Base-by-base conservation (phyloP, 2,113 vertebrate species). In the Tenebrosternarchus preto region DNA sequence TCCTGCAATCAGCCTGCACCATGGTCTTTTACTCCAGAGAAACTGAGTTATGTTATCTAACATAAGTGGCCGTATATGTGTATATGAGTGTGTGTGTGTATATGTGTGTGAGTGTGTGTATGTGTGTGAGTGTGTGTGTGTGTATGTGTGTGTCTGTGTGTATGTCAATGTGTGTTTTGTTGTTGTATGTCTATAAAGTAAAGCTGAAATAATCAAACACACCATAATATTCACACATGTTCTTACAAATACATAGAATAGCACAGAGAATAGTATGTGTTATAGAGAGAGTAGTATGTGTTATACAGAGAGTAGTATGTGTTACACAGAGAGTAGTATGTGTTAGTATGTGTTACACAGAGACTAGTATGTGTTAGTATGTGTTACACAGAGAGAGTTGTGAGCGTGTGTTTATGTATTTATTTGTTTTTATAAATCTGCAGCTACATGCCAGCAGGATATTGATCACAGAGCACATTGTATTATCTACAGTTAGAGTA, bases 1-100 rank as follows among this genome's bases (percentile, higher is more conserved):
- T 80, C 69, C 79, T 74, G 55, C 39, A 84, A 73, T 69, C 39
- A 76, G 68, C 9, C 19, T 59, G 8, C 15, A 50, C 2, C 8
- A 50, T 50, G 11, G 8, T 50, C 43, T 15, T 50, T 50, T 43
- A 43, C 39, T 43, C 7, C n/a, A n/a, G 7, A 36, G 8, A 46
- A 46, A 1, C 39, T 5, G 39, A 46, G 39, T 46, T 46, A 5
- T 8, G 1, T 46, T 46, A 8, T 46, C 39, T 46, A 2, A 36
- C 6, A 4, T 46, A 8, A 46, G 5, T 24, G 59, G 7, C 3
- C 9, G 59, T 7, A 25, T 24, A 24, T 24, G 59, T 24, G 59
- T 24, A 24, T 43, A 29, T 63, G 57, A 24, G 71, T 60, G 71
- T 72, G 29, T 63, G 2, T 36, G 27, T 27, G 16, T 83, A 39